Base-by-base conservation (phyloP, 1,140 invertebrate genomes). In the Lethocerus indicus region DNA sequence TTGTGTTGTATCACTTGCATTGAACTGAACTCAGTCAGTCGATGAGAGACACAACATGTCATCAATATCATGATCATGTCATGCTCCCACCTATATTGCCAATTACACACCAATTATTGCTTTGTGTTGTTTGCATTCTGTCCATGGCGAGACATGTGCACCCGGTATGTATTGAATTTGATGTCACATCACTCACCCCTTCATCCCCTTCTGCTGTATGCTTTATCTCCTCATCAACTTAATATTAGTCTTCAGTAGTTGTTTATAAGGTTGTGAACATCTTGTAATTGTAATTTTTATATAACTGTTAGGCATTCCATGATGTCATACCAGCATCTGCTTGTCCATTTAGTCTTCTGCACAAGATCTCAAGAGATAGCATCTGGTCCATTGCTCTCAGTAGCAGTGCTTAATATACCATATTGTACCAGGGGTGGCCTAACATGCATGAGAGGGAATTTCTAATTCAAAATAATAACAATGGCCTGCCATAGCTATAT, bases 131-230 rank as follows among this genome's bases (percentile, higher is more conserved):
- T 45, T 47, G 36, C 52, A 50, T 50, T 29, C 48, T 53, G 46
- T 49, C 47, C 46, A 47, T 52, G 51, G 46, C 44, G 46, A 47
- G 35, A 48, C 44, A 40, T 47, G 45, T n/a, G n/a, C 44, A 52
- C 49, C 40, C 43, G 51, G 51, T 52, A 52, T 52, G 51, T 52
- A 52, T 52, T 50, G 49, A 32, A 47, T 28, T 44, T 45, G 43
- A 25, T 48, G 21, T 48, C 12, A 25, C 2, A 16, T 20, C 20
- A 13, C n/a, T 36, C 16, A 16, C 32, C 26, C 36, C 16, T 48
- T 48, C 25, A 39, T 37, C 25, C 27, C 25, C n/a, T 12, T 48
- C n/a, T 16, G n/a, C n/a, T 16, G 16, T 37, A 7, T 48, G 29
- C 24, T 21, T 16, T 16, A 14, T 25, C 5, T 42, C 3, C 26